phyloP scores from a whole-genome alignment of 2,888 invertebrate species.

The Heteromurus nitidus region DNA sequence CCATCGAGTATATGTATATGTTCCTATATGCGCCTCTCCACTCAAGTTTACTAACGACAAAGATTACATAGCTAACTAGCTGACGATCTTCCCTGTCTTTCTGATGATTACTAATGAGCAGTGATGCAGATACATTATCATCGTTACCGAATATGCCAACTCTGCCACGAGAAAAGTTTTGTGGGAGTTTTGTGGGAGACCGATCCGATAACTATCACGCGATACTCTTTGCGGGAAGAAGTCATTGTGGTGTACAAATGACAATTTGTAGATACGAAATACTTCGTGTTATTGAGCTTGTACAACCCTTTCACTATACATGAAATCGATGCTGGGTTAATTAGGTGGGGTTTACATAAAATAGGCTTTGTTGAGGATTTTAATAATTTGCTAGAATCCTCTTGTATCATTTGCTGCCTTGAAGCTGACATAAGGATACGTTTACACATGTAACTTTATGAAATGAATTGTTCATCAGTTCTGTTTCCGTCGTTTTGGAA shows the following conservation, averaged over 20 bases:
- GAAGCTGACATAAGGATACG: too few relatives aligned
- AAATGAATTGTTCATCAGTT: too few relatives aligned
- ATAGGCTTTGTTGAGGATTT: conserved; percentile 36
- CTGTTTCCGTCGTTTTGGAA: too few relatives aligned
- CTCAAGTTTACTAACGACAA: background rate
- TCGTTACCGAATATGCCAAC: background rate
- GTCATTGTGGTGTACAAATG: too few relatives aligned
- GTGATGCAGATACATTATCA: conserved; percentile 1
- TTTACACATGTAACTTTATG: too few relatives aligned
- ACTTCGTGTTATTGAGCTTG: too few relatives aligned
- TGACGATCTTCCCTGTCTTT: conserved; percentile 12
- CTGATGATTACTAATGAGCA: conserved; percentile 47
- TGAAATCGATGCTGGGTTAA: conserved; percentile 37
- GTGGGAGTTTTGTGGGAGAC: background rate
- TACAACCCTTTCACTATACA: background rate
- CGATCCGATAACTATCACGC: background rate
- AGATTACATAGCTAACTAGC: conserved; percentile 17
- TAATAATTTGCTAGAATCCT: conserved; percentile 25
- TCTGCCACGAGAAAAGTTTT: background rate
- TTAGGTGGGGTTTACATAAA: conserved; percentile 41
- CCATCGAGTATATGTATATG: background rate
- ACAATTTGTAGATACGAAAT: background rate
- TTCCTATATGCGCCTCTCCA: background rate
- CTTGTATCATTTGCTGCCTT: too few relatives aligned
- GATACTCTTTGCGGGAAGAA: background rate